These are phyloP conservation scores for Macrosteles quadrilineatus DNA, from an alignment of 1,140 invertebrate genomes.

Conservation along the genomic window DNA sequence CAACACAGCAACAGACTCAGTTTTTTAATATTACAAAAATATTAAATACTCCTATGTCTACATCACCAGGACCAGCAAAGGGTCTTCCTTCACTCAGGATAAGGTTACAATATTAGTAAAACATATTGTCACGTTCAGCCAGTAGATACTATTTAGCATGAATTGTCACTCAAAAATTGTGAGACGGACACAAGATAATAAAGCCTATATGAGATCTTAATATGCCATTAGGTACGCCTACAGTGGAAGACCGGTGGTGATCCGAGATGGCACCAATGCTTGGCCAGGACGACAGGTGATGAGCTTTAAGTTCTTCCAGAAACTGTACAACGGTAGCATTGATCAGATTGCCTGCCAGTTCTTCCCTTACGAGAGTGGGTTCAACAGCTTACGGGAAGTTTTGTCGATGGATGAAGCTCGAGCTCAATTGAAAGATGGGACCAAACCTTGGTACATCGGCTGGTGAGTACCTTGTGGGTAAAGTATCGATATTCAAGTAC, in stretches of 20 bases:
- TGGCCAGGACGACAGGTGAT: constrained; percentile 75
- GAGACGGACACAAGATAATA: no score
- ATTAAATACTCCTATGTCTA: no score
- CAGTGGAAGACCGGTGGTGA: constrained; percentile 75
- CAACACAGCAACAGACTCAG: no score
- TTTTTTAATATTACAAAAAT: no score
- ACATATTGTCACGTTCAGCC: no score
- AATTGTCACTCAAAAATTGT: no score
- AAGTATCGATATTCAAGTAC: no score
- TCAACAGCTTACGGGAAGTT: constrained; percentile 71
- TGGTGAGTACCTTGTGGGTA: constrained; percentile 65
- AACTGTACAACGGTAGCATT: constrained; percentile 64
- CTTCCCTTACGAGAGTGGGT: constrained; percentile 88
- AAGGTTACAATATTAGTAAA: no score
- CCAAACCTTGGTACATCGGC: constrained; percentile 84
- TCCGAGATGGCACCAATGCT: constrained; percentile 73
- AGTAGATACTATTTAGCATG: no score
- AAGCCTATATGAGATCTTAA: no score
- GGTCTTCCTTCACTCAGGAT: no score
- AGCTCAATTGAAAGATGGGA: constrained; percentile 62
- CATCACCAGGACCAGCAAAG: no score
- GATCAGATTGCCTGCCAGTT: constrained; percentile 73
- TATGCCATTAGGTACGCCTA: constrained; percentile 78
- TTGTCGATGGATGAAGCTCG: constrained; percentile 73
- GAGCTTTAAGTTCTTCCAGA: constrained; percentile 77